phyloP scores from a whole-genome alignment of 2,797 vertebrate genomes.

The Aphelocoma californica region DNA sequence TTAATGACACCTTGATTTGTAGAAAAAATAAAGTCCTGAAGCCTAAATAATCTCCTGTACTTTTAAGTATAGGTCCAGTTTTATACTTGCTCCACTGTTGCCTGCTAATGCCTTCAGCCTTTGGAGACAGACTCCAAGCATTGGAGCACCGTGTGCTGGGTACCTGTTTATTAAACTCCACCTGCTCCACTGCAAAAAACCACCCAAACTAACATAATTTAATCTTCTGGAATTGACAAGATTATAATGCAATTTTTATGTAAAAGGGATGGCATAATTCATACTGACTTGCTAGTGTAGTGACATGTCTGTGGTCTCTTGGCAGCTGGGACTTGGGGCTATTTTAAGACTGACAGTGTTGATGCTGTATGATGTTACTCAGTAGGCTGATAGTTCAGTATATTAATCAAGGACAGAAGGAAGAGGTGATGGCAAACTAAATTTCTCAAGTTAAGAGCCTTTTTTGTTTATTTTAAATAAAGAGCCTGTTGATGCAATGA shows the following conservation, averaged over 20 bases:
- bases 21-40: not conserved
- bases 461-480: not conserved
- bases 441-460: not conserved
- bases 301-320: not conserved
- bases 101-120: not conserved
- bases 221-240: not conserved
- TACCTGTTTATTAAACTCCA: not conserved
- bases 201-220: not conserved
- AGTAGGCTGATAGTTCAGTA: not conserved
- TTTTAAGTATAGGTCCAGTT: not conserved
- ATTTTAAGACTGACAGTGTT: constrained; percentile 28
- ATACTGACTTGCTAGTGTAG: not conserved
- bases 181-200: not conserved
- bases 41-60: not conserved
- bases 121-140: not conserved
- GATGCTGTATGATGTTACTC: constrained; percentile 28
- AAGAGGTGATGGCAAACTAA: not conserved
- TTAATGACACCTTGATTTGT: not conserved
- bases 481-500: not conserved
- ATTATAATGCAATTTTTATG: not conserved
- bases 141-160: fast-evolving
- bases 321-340: not conserved
- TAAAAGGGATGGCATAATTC: not conserved
- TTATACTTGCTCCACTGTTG: not conserved
- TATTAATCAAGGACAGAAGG: constrained; percentile 42